Percentiles rank a stretch among this genome's conserved stretches.
These are phyloP conservation scores for Agelas oroides DNA, from an alignment of 37 sponge, comb jelly and placozoan genomes.

Conservation along the genomic window DNA sequence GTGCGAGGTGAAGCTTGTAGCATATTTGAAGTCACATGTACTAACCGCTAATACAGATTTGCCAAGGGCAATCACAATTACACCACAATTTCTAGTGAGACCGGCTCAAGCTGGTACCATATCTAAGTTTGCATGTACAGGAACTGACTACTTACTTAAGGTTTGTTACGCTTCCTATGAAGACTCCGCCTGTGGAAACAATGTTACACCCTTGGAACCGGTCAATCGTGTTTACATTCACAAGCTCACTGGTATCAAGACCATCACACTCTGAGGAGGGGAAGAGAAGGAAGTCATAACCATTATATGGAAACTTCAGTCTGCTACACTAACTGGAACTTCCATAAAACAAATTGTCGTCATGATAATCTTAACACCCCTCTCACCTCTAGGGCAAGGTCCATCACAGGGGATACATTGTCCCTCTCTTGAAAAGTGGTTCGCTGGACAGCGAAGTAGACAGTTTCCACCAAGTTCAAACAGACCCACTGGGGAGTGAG, in stretches of 20 bases:
- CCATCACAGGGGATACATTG: constrained; percentile 40
- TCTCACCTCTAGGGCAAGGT: constrained; percentile 43
- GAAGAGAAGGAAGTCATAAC: too few species aligned
- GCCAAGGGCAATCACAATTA: too few species aligned
- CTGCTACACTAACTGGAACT: too few species aligned
- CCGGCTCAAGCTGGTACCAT: too few species aligned
- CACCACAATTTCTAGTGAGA: too few species aligned
- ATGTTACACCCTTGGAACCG: constrained; percentile 39
- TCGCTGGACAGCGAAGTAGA: constrained; percentile 36
- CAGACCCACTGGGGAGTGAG: constrained; percentile 26
- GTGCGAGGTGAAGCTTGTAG: too few species aligned
- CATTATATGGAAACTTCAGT: too few species aligned
- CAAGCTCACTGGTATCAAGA: background rate
- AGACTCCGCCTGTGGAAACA: constrained; percentile 16
- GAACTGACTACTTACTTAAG: background rate
- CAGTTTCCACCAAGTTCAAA: constrained; percentile 42
- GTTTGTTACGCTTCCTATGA: background rate
- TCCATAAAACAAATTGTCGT: too few species aligned
- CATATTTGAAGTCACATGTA: too few species aligned
- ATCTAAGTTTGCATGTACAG: too few species aligned
- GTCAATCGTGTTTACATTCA: constrained; percentile 9
- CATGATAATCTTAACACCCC: too few species aligned
- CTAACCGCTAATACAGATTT: too few species aligned
- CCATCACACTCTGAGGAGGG: constrained; percentile 55
- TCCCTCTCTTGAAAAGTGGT: background rate